Base-by-base conservation (phyloP, 2,113 vertebrate genomes). In the Phycodurus eques region DNA sequence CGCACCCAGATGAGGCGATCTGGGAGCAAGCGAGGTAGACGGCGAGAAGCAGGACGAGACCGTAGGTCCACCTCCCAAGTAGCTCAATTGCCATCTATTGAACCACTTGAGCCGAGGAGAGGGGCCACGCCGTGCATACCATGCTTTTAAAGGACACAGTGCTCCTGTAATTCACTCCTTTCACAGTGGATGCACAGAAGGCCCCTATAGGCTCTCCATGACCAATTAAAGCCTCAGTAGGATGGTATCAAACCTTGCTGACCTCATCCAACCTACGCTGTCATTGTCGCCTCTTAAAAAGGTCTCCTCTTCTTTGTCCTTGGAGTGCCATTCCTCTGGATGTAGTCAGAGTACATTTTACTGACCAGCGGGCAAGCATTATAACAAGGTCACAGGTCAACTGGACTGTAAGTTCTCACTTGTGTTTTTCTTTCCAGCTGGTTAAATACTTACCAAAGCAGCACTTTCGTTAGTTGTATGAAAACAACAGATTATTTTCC, bases 171-270 rank as follows among this genome's bases (percentile, higher is more conserved):
- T 85, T 79, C 67, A 66, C 77, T 54, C 80, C 81, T 89, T 90
- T 90, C 88, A 90, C 82, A 85, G 86, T 79, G 85, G 75, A 83
- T 89, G 88, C 87, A 88, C 87, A 90, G 87, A 87, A 83, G 88
- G 75, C 85, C 84, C 83, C 76, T 87, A 85, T 87, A 87, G 85
- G 82, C 68, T 88, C 87, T 91, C 86, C 78, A 83, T 73, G 82
- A 88, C 85, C 87, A 90, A 90, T 90, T 89, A 88, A 85, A 80
- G 75, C 68, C 79, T 90, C 81, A 90, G 88, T 80, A 80, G 89
- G 80, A 78, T 57, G 72, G 87, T 87, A 90, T 92, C 87, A 90
- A 85, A 87, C 85, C 87, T 68, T 31, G 69, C 80, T 90, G 88
- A 89, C 90, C 90, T 82, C 83, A 75, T 79, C 71, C 84, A 85